Conservation (phyloP, 1,140 invertebrate genomes). For the Drosophila subpulchrella region DNA sequence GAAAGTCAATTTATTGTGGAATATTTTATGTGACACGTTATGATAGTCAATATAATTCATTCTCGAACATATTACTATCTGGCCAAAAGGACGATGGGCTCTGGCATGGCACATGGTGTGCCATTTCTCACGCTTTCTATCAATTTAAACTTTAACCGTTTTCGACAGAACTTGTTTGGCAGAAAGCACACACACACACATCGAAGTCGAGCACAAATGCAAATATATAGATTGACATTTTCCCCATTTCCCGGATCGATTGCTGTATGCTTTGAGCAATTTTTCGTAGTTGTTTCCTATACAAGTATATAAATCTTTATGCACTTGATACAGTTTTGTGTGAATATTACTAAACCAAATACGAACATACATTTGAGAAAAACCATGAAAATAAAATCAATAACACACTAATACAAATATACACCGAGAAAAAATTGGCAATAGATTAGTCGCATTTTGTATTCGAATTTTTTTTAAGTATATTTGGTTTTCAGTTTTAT, state of each 20-base stretch:
- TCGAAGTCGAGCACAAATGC: constrained; percentile 1
- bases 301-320: constrained; percentile 40
- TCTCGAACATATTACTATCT: constrained; percentile 51
- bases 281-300: constrained; percentile 60
- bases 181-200: not conserved
- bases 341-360: constrained; percentile 63
- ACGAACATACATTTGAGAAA: constrained; percentile 45
- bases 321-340: constrained; percentile 72
- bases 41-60: constrained; percentile 79
- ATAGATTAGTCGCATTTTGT: constrained; percentile 80
- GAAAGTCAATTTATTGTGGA: constrained; percentile 81
- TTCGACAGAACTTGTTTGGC: constrained; percentile 67
- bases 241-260: constrained; percentile 10
- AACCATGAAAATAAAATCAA: constrained; percentile 32
- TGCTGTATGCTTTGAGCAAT: constrained; percentile 59
- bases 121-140: constrained; percentile 66
- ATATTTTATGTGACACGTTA: constrained; percentile 83
- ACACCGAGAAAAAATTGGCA: constrained; percentile 85
- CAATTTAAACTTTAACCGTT: constrained; percentile 68
- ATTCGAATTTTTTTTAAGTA: constrained; percentile 40
- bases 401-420: constrained; percentile 79
- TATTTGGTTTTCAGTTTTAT: constrained; percentile 13
- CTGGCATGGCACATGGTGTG: constrained; percentile 56
- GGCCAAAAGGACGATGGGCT: constrained; percentile 17
- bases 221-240: constrained; percentile 4